Conservation (phyloP, 2,797 vertebrate species). For the Ficedula albicollis region DNA sequence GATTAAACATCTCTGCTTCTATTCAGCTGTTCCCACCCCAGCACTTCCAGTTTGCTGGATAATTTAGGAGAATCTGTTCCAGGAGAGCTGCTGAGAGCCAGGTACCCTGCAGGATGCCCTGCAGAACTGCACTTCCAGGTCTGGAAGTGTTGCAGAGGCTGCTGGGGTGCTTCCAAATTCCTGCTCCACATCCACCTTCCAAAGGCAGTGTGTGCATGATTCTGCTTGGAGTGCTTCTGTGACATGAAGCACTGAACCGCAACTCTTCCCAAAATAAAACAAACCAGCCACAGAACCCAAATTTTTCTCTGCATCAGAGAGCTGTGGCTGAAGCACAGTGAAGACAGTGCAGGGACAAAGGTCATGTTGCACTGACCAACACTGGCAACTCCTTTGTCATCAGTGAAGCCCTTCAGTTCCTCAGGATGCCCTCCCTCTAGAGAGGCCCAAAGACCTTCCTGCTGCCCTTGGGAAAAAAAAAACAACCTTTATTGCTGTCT, state of each 20-base stretch:
- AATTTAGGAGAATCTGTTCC: not conserved
- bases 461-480: not conserved
- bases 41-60: not conserved
- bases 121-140: not conserved
- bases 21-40: slow-evolving; percentile 6
- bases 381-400: not conserved
- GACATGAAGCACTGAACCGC: not conserved
- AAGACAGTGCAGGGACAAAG: not conserved
- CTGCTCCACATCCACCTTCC: not conserved
- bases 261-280: not conserved
- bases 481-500: not conserved
- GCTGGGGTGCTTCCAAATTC: not conserved
- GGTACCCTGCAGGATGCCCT: not conserved
- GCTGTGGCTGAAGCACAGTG: not conserved
- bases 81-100: not conserved
- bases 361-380: not conserved
- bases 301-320: not conserved
- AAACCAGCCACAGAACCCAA: not conserved
- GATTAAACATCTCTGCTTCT: not conserved
- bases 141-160: not conserved
- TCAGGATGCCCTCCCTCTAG: not conserved
- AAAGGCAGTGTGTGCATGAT: not conserved
- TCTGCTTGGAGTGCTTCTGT: not conserved
- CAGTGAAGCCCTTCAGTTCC: not conserved
- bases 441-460: not conserved